Conservation (phyloP, 2,888 invertebrate genomes). For the Eulithis prunata region DNA sequence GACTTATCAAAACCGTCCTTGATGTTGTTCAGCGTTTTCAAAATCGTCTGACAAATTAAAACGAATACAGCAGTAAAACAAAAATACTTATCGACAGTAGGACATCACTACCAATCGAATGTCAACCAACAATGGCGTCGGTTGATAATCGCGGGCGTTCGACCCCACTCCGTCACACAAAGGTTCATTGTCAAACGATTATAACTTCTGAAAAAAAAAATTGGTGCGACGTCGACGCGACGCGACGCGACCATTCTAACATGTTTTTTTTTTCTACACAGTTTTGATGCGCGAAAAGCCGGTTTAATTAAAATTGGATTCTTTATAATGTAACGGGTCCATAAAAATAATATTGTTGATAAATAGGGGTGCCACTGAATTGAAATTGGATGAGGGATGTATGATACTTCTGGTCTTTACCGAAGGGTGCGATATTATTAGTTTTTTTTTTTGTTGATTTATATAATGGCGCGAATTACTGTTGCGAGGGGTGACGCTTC, state of each 20-base stretch:
- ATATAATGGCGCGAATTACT: conserved; percentile 70
- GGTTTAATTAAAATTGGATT: conserved; percentile 77
- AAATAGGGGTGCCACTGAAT: conserved; percentile 59
- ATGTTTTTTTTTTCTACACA: conserved; percentile 44
- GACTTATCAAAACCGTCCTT: too few species aligned
- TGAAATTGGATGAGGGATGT: conserved; percentile 52
- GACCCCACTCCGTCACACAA: conserved; percentile 62
- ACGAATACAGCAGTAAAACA: background rate
- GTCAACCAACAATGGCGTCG: conserved; percentile 75
- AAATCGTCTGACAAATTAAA: background rate
- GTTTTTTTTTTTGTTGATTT: conserved; percentile 71
- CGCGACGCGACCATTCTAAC: conserved; percentile 19
- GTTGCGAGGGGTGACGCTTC: conserved; percentile 47
- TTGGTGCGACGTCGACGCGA: conserved; percentile 32
- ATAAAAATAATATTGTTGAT: conserved; percentile 78
- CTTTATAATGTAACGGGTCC: conserved; percentile 62
- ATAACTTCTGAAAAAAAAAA: conserved; percentile 55
- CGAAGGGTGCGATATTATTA: conserved; percentile 57
- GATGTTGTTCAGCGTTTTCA: too few species aligned
- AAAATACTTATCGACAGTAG: conserved; percentile 44
- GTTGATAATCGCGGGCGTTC: conserved; percentile 74
- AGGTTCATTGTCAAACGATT: conserved; percentile 72
- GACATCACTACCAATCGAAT: conserved; percentile 75
- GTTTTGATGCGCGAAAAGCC: conserved; percentile 61
- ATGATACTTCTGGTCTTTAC: conserved; percentile 53